Percentiles rank a stretch among this genome's conserved stretches.
Evolutionary conservation across 2,888 invertebrate genomes (phyloP).

Genomic region (Melipona beecheii): DNA sequence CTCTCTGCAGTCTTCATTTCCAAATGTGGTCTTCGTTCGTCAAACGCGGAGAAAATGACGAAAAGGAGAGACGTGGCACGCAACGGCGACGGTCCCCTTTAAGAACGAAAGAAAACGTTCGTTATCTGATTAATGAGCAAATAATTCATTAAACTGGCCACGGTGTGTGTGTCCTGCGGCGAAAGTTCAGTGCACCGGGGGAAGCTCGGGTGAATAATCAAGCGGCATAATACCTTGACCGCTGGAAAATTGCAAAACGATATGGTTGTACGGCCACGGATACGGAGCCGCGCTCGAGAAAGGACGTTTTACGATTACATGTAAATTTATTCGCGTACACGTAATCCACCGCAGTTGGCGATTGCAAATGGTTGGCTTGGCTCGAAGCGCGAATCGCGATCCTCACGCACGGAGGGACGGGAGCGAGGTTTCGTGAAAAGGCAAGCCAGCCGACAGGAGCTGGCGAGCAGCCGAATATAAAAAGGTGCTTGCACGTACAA

Average conservation of each 20-base stretch:
- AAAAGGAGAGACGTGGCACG: neutral
- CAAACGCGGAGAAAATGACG: neutral
- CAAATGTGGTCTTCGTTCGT: neutral
- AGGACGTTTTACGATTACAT: slow-evolving; percentile 32
- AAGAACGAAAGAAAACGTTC: neutral
- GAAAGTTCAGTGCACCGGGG: slow-evolving; percentile 26
- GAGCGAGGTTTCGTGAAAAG: slow-evolving; percentile 52
- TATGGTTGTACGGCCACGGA: slow-evolving; percentile 8
- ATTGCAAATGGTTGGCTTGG: slow-evolving; percentile 39
- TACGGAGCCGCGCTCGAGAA: slow-evolving; percentile 30
- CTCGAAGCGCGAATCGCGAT: slow-evolving; percentile 58
- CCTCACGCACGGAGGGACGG: slow-evolving; percentile 38
- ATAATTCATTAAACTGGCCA: slow-evolving; percentile 11
- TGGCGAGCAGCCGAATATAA: slow-evolving; percentile 29
- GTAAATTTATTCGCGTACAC: slow-evolving; percentile 59
- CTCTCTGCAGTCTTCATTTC: neutral
- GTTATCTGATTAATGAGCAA: slow-evolving; percentile 11
- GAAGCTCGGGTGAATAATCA: slow-evolving; percentile 10
- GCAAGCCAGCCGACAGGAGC: slow-evolving; percentile 6
- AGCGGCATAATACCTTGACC: neutral
- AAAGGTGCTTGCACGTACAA: slow-evolving; percentile 44
- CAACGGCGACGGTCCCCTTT: neutral
- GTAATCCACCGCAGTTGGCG: slow-evolving; percentile 50
- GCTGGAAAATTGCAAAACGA: slow-evolving; percentile 27
- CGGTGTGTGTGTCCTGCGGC: neutral